Conservation (phyloP, 2,888 invertebrate species). For the Macroteleia sp. region DNA sequence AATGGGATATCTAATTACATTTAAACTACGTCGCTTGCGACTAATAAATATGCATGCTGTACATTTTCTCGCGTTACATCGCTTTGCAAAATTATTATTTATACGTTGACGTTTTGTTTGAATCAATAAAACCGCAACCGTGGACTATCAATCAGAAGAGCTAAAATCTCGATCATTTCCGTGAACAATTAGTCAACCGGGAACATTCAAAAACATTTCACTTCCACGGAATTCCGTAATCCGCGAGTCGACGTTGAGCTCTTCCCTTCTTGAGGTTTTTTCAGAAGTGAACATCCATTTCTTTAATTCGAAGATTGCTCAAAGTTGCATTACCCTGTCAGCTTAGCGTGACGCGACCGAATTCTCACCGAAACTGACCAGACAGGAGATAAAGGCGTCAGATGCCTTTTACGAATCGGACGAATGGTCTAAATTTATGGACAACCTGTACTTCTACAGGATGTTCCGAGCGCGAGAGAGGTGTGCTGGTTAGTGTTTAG, state of each 20-base stretch:
- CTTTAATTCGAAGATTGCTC: slow-evolving; percentile 46
- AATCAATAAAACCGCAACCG: slow-evolving; percentile 1
- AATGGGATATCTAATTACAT: slow-evolving; percentile 43
- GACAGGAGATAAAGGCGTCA: slow-evolving; percentile 69
- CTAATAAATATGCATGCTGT: slow-evolving; percentile 34
- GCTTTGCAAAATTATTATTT: too few species aligned
- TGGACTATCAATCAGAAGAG: slow-evolving; percentile 20
- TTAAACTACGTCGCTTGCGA: slow-evolving; percentile 1
- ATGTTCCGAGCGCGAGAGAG: slow-evolving; percentile 73
- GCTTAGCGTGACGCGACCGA: slow-evolving; percentile 45
- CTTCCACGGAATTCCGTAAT: too few species aligned
- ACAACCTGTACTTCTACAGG: slow-evolving; percentile 79
- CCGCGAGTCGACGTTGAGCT: slow-evolving; percentile 52
- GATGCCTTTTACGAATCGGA: slow-evolving; percentile 68
- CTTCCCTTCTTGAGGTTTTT: slow-evolving; percentile 11
- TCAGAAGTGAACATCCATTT: slow-evolving; percentile 45
- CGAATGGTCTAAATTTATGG: slow-evolving; percentile 81
- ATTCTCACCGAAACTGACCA: slow-evolving; percentile 60
- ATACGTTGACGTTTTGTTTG: too few species aligned
- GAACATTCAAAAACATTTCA: slow-evolving; percentile 28
- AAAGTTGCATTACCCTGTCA: slow-evolving; percentile 58
- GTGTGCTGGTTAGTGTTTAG: slow-evolving; percentile 61
- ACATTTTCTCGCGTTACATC: too few species aligned
- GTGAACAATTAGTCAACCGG: slow-evolving; percentile 36
- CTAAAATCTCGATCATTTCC: slow-evolving; percentile 44